Evolutionary conservation across 2,888 invertebrate species (phyloP), one percentile per base, ranked within the genome.

Genomic region (Hirudinaria manillensis): DNA sequence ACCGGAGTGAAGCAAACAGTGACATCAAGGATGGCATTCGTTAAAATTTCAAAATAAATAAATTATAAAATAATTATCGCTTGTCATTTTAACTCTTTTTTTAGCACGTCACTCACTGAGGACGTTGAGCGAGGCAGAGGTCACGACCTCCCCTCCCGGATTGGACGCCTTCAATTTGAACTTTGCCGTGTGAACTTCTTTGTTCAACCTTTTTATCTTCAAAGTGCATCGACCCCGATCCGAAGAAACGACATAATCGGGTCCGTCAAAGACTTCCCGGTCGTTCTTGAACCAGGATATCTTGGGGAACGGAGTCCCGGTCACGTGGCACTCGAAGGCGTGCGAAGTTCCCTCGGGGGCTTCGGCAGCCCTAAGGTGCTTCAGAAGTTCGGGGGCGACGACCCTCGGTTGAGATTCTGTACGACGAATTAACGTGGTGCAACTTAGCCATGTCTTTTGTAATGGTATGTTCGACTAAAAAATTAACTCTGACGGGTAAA

Each of bases 191-290:
- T 93, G 91, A 27, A 29, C 27, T 74, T 89, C 89, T 66, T 89
- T 82, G 75, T 87, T 87, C 3, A 90, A 88, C 82, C 90, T 89
- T 73, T 91, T 90, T 79, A 92, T 90, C 80, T 89, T 89, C 76
- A 93, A 83, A 45, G 89, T 87, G 70, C 92, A 92, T 74, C 91
- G 90, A 4, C 93, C 92, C 82, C 93, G 92, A 83, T 93, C 92
- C 82, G 90, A 92, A 32, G 90, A 91, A 78, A 92, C 91, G 78
- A 89, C 86, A 83, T 91, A 92, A 83, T 85, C 85, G 0, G 84
- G 81, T 66, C 83, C 83, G 78, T 82, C 82, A 81, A 84, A 84
- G 56, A 86, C 81, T 79, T 81, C 83, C 53, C 80, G 77, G 67
- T 84, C 84, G 76, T 85, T 83, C 77, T 82, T 83, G 79, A 81